Conservation (phyloP, 2,113 vertebrate species). For the Myotis lucifugus region DNA sequence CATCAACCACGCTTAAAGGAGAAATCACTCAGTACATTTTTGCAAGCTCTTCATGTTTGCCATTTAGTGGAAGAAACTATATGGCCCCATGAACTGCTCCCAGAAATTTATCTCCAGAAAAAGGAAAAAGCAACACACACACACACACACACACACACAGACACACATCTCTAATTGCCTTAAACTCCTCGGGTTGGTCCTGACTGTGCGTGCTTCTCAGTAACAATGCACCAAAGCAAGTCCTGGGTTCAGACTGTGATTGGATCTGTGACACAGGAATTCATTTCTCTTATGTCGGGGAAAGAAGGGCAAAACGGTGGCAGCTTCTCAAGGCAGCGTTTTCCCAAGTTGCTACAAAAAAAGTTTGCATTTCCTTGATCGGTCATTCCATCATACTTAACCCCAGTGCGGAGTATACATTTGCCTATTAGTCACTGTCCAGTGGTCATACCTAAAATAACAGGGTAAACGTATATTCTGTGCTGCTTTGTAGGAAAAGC, state of each 20-base stretch:
- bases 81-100: neutral
- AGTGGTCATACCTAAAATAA: slow-evolving; percentile 60
- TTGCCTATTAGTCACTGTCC: neutral
- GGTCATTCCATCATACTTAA: slow-evolving; percentile 28
- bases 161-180: neutral
- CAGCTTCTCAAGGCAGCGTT: neutral
- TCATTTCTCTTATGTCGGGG: neutral
- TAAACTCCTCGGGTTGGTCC: neutral
- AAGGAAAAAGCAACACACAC: neutral
- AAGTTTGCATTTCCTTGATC: slow-evolving; percentile 29
- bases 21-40: neutral
- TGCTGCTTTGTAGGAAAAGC: slow-evolving; percentile 63
- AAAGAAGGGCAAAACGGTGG: neutral
- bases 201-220: neutral
- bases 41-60: neutral
- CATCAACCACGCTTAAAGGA: neutral
- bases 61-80: neutral
- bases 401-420: slow-evolving; percentile 48
- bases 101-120: neutral
- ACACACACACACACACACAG: too few species aligned
- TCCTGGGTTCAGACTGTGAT: neutral
- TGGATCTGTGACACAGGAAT: neutral
- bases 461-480: slow-evolving; percentile 64
- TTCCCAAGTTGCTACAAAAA: neutral
- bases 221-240: neutral